These are phyloP conservation scores for Tetropium fuscum DNA, from an alignment of 2,888 invertebrate species.

Conservation along the genomic window DNA sequence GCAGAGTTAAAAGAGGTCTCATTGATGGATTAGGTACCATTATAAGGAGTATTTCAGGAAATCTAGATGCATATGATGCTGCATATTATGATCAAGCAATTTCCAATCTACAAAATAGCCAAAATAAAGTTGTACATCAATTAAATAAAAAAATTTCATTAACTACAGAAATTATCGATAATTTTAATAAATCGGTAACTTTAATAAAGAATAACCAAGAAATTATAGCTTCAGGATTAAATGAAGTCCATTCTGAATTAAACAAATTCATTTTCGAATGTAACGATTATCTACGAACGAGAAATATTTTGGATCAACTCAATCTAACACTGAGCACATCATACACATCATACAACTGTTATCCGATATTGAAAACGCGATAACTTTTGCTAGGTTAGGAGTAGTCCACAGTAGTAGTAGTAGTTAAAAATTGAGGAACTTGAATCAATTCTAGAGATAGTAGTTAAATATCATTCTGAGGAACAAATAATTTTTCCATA, in stretches of 20 bases:
- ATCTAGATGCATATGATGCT: too few relatives aligned
- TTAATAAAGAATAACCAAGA: constrained; percentile 5
- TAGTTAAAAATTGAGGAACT: too few relatives aligned
- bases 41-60: too few relatives aligned
- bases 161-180: background rate
- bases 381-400: background rate
- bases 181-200: background rate
- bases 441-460: too few relatives aligned
- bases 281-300: background rate
- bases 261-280: background rate
- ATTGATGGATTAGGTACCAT: too few relatives aligned
- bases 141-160: background rate
- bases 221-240: background rate
- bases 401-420: too few relatives aligned
- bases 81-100: too few relatives aligned
- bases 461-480: too few relatives aligned
- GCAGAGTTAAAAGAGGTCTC: too few relatives aligned
- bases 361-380: background rate
- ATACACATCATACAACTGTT: background rate
- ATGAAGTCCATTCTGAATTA: constrained; percentile 6
- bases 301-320: background rate
- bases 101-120: background rate
- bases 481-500: too few relatives aligned
- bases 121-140: background rate
- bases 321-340: background rate